Evolutionary conservation across 1,140 invertebrate species (phyloP).

Genomic region (Platyscapa corneri): DNA sequence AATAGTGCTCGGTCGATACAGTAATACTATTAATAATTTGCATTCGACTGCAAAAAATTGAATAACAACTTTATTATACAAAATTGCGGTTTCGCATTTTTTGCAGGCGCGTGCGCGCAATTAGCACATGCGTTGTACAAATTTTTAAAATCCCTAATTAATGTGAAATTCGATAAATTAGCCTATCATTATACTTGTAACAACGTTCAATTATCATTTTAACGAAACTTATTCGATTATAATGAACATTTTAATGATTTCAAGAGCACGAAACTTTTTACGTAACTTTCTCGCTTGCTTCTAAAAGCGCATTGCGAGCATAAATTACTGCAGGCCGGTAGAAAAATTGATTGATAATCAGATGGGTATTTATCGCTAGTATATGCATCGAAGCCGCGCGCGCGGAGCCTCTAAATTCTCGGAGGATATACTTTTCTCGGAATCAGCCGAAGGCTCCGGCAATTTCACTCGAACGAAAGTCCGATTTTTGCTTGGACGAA

Average conservation of each 20-base stretch:
- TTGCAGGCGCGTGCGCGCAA: neutral
- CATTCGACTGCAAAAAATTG: neutral
- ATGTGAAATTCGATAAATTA: neutral
- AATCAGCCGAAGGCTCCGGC: neutral
- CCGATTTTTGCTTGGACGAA: too few relatives aligned
- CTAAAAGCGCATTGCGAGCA: conserved; percentile 7
- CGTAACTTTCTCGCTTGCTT: conserved; percentile 15
- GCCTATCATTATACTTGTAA: neutral
- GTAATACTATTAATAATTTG: too few relatives aligned
- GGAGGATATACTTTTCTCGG: neutral
- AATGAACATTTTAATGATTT: neutral
- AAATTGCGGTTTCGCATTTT: neutral
- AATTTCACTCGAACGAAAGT: too few relatives aligned
- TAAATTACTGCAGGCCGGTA: neutral
- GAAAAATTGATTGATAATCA: conserved; percentile 43
- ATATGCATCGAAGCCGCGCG: neutral
- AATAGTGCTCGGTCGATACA: neutral
- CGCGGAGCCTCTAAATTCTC: neutral
- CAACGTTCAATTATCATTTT: neutral
- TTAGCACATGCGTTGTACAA: neutral
- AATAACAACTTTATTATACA: neutral
- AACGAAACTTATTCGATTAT: neutral
- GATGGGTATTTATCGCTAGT: neutral
- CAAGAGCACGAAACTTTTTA: neutral
- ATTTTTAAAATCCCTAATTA: neutral